Evolutionary conservation across 2,888 invertebrate species (phyloP).

Genomic region (Caenorhabditis sp.): DNA sequence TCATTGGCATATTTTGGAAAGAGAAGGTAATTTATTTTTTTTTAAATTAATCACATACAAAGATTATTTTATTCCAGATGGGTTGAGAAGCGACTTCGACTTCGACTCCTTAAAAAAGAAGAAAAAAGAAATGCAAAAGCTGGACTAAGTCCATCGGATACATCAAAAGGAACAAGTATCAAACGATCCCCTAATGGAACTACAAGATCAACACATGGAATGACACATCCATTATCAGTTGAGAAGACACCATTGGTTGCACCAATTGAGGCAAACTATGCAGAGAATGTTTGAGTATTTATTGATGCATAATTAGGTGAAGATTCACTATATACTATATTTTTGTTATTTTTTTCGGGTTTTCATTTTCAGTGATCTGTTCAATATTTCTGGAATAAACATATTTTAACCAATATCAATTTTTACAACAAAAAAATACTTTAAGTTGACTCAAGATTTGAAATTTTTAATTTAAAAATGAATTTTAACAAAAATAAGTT

Average conservation of each 20-base stretch:
- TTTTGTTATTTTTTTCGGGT: too few species aligned
- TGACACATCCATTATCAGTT: conserved; percentile 23
- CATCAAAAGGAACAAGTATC: not conserved
- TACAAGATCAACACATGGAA: not conserved
- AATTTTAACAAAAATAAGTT: too few species aligned
- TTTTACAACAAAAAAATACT: too few species aligned
- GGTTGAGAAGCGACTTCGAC: conserved; percentile 51
- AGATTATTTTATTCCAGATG: conserved; percentile 15
- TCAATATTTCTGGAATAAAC: too few species aligned
- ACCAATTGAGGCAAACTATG: too few species aligned
- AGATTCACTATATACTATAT: too few species aligned
- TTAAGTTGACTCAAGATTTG: too few species aligned
- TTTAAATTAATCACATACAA: not conserved
- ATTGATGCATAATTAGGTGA: too few species aligned
- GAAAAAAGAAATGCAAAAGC: conserved; percentile 49
- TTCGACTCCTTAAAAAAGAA: conserved; percentile 57
- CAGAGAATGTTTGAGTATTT: too few species aligned
- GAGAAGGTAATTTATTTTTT: conserved; percentile 25
- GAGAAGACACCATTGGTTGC: conserved; percentile 27
- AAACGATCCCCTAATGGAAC: not conserved
- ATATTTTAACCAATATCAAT: too few species aligned
- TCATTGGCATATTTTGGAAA: conserved; percentile 68
- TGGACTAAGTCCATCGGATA: not conserved
- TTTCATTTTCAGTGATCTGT: too few species aligned
- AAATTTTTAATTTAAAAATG: too few species aligned